Percentiles rank a stretch among this genome's conserved stretches.
Conservation (phyloP, 2,888 invertebrate species). For the Seira sanloemensis region DNA sequence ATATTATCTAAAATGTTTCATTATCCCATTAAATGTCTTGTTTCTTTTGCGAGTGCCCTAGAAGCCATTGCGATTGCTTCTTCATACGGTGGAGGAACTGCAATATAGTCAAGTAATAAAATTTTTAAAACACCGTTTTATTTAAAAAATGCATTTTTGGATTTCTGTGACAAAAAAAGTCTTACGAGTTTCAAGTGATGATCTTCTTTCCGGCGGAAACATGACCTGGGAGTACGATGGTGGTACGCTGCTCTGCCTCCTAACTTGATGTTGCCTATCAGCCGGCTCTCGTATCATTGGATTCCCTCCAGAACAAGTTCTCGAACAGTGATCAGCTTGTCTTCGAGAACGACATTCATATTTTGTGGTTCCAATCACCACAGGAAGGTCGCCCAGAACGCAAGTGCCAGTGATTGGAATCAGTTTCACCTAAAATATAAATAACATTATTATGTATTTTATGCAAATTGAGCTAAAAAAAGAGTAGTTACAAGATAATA, state of each 20-base stretch:
- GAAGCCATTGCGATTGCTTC: slow-evolving; percentile 56
- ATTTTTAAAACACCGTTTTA: neutral
- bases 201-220: neutral
- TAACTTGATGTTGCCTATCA: neutral
- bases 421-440: slow-evolving; percentile 27
- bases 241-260: slow-evolving; percentile 40
- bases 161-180: too few relatives aligned
- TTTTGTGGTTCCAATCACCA: slow-evolving; percentile 47
- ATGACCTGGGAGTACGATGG: slow-evolving; percentile 39
- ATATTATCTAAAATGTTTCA: too few relatives aligned
- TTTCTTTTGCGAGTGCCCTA: slow-evolving; percentile 32
- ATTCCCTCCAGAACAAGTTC: neutral
- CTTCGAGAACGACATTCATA: slow-evolving; percentile 31
- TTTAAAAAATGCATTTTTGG: neutral
- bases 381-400: slow-evolving; percentile 32
- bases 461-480: too few relatives aligned
- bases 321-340: slow-evolving; percentile 23
- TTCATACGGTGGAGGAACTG: slow-evolving; percentile 51
- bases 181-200: slow-evolving; percentile 48
- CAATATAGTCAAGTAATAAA: neutral
- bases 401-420: slow-evolving; percentile 27
- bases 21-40: slow-evolving; percentile 47
- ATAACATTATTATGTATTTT: neutral
- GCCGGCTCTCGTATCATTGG: neutral
- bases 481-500: neutral